These are phyloP conservation scores for Sphenopsis melanotis DNA, from an alignment of 2,797 vertebrate genomes.

Conservation along the genomic window DNA sequence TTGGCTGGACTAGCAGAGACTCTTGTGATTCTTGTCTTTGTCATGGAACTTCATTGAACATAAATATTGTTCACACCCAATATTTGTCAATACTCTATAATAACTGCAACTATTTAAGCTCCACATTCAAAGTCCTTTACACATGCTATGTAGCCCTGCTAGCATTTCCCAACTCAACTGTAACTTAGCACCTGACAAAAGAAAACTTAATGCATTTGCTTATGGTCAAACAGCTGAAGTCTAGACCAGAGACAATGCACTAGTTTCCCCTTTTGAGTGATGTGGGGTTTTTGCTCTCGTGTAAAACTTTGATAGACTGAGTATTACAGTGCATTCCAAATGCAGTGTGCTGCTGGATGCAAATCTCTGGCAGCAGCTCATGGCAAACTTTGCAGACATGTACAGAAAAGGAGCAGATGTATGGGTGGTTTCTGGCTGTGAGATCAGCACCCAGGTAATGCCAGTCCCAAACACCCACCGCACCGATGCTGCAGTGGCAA, in stretches of 20 bases:
- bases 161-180: neutral
- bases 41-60: neutral
- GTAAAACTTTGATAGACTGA: neutral
- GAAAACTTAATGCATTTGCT: neutral
- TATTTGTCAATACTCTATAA: neutral
- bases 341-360: neutral
- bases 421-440: neutral
- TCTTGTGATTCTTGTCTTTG: neutral
- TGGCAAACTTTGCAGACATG: neutral
- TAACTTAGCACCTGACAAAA: neutral
- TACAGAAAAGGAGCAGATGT: neutral
- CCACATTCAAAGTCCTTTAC: neutral
- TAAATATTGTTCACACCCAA: neutral
- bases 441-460: neutral
- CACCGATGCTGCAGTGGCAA: neutral
- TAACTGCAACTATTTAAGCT: neutral
- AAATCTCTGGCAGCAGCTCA: neutral
- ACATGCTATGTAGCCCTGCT: neutral
- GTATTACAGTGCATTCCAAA: neutral
- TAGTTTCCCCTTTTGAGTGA: neutral
- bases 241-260: neutral
- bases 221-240: neutral
- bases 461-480: fast-evolving
- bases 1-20: neutral
- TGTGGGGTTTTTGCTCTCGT: neutral